Evolutionary conservation across 2,797 vertebrate species (phyloP).

Genomic region (Numenius phaeopus): DNA sequence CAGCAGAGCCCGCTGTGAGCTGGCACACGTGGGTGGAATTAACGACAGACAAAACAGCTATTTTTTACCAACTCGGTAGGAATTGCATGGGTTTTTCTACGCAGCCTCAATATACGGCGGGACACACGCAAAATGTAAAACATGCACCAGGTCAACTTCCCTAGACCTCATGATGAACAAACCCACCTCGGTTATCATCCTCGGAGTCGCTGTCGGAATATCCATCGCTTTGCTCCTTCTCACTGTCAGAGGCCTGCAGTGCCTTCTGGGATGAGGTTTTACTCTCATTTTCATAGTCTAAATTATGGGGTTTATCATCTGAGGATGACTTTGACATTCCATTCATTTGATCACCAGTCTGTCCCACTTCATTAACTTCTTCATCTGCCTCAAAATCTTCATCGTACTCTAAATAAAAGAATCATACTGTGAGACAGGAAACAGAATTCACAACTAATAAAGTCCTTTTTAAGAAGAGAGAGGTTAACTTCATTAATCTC

Average conservation of each 20-base stretch:
- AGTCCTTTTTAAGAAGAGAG: conserved; percentile 16
- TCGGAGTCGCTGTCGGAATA: conserved; percentile 75
- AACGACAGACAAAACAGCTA: background rate
- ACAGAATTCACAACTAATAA: conserved; percentile 12
- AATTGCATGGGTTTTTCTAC: background rate
- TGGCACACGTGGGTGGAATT: background rate
- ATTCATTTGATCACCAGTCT: conserved; percentile 65
- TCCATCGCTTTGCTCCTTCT: conserved; percentile 47
- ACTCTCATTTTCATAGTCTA: conserved; percentile 39
- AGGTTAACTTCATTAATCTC: conserved; percentile 1
- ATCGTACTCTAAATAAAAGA: conserved; percentile 86
- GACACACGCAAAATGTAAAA: background rate
- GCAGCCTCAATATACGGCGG: background rate
- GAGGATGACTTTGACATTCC: conserved; percentile 71
- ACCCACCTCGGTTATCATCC: conserved; percentile 78
- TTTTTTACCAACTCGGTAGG: background rate
- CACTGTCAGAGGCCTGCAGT: conserved; percentile 21
- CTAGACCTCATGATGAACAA: background rate
- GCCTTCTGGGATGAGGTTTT: conserved; percentile 55
- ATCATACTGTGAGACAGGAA: conserved; percentile 38
- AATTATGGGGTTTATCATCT: conserved; percentile 62
- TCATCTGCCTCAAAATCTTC: conserved; percentile 94
- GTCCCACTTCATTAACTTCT: conserved; percentile 69
- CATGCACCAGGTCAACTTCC: background rate
- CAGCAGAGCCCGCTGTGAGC: background rate